Evolutionary conservation across 2,113 vertebrate genomes (phyloP).

Genomic region (Phalacrocorax carbo): DNA sequence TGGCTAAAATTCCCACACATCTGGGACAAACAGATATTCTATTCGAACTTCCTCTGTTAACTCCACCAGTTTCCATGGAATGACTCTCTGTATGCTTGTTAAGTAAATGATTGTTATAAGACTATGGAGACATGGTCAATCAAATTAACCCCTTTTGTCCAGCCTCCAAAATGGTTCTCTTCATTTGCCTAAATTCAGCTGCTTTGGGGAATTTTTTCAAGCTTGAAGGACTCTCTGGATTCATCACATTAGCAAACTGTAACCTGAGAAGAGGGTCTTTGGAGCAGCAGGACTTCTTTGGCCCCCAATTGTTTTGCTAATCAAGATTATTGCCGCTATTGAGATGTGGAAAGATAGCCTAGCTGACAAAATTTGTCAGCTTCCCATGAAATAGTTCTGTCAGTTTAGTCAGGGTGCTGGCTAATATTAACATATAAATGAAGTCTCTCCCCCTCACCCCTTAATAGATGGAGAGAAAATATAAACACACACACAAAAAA

Average conservation of each 20-base stretch:
- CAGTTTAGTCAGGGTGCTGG: constrained; percentile 78
- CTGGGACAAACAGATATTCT: constrained; percentile 76
- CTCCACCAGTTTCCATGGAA: constrained; percentile 72
- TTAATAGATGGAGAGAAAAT: constrained; percentile 81
- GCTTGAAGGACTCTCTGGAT: constrained; percentile 71
- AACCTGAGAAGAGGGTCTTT: constrained; percentile 77
- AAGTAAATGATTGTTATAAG: constrained; percentile 83
- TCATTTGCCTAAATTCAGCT: constrained; percentile 79
- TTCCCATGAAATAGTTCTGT: constrained; percentile 88
- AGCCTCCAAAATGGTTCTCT: constrained; percentile 63
- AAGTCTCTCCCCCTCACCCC: constrained; percentile 74
- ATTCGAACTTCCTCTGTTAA: constrained; percentile 76
- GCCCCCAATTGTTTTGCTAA: constrained; percentile 86
- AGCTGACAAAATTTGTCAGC: constrained; percentile 86
- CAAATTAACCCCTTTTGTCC: constrained; percentile 85
- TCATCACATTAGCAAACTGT: constrained; percentile 74
- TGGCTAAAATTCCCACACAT: constrained; percentile 82
- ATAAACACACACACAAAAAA: constrained; percentile 77
- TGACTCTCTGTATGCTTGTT: constrained; percentile 73
- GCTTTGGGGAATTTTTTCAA: constrained; percentile 74
- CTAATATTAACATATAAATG: constrained; percentile 89
- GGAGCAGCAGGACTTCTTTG: constrained; percentile 68
- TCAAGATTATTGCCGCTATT: constrained; percentile 88
- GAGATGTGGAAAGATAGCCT: constrained; percentile 81
- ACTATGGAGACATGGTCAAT: constrained; percentile 80